A percentile compares a stretch with the other conserved stretches of the same genome.
Evolutionary conservation across 2,888 invertebrate species (phyloP).

Genomic region (Phortica okadai): DNA sequence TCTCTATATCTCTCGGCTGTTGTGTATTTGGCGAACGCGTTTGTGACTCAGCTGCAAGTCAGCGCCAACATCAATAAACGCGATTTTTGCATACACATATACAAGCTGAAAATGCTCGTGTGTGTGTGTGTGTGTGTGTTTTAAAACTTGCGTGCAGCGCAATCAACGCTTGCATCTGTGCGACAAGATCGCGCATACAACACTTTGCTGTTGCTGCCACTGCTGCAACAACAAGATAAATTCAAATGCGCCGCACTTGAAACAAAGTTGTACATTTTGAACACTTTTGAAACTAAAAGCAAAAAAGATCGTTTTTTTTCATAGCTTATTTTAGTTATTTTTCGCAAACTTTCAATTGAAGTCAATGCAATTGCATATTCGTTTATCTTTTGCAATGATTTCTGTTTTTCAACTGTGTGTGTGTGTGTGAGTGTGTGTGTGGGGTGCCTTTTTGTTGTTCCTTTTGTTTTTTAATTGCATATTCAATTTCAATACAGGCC

Average conservation of each 20-base stretch:
- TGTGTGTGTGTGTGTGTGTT: slow-evolving; percentile 35
- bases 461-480: slow-evolving; percentile 9
- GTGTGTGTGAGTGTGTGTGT: background rate
- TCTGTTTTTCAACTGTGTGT: background rate
- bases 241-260: slow-evolving; percentile 26
- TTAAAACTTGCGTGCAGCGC: slow-evolving; percentile 29
- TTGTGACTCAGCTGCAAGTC: slow-evolving; percentile 53
- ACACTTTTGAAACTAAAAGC: background rate
- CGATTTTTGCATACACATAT: background rate
- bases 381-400: background rate
- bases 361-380: background rate
- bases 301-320: background rate
- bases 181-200: background rate
- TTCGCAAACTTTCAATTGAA: slow-evolving; percentile 5
- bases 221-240: background rate
- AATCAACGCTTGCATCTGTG: slow-evolving; percentile 21
- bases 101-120: background rate
- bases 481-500: slow-evolving; percentile 37
- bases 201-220: background rate
- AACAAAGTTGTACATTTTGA: background rate
- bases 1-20: slow-evolving; percentile 39
- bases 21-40: background rate
- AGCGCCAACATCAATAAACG: background rate
- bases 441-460: background rate
- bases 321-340: slow-evolving; percentile 6